phyloP scores from a whole-genome alignment of 2,888 invertebrate genomes.

The Bombylius major region DNA sequence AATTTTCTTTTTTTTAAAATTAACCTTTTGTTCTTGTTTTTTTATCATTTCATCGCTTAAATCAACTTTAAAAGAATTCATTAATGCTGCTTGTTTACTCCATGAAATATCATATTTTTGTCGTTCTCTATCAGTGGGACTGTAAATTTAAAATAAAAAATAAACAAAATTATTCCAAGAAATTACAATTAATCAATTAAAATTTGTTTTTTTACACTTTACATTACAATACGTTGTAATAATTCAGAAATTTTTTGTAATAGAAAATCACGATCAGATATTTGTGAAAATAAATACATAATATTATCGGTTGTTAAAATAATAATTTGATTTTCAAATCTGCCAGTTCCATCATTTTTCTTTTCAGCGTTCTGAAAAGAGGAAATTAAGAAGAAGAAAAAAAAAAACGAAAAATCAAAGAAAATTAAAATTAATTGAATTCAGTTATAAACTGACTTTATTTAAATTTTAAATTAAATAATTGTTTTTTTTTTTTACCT shows the following conservation, averaged over 20 bases:
- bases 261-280: conserved; percentile 77
- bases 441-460: no score
- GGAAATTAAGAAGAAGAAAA: neutral
- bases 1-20: neutral
- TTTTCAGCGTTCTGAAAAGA: conserved; percentile 31
- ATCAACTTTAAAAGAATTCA: conserved; percentile 61
- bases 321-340: conserved; percentile 45
- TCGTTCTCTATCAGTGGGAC: conserved; percentile 37
- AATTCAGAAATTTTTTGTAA: conserved; percentile 83
- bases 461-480: no score
- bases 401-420: neutral
- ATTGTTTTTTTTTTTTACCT: conserved; percentile 24
- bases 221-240: conserved; percentile 50
- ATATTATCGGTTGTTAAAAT: conserved; percentile 70
- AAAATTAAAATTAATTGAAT: neutral
- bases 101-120: conserved; percentile 39
- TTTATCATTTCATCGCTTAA: conserved; percentile 54
- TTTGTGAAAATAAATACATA: conserved; percentile 78
- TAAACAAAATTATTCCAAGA: neutral
- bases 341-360: conserved; percentile 34
- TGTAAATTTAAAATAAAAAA: conserved; percentile 23
- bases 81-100: conserved; percentile 63
- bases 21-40: conserved; percentile 53
- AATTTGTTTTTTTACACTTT: conserved; percentile 12
- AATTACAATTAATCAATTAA: no score